These are phyloP conservation scores for Agrochola circellaris DNA, from an alignment of 2,888 invertebrate species.

Conservation along the genomic window DNA sequence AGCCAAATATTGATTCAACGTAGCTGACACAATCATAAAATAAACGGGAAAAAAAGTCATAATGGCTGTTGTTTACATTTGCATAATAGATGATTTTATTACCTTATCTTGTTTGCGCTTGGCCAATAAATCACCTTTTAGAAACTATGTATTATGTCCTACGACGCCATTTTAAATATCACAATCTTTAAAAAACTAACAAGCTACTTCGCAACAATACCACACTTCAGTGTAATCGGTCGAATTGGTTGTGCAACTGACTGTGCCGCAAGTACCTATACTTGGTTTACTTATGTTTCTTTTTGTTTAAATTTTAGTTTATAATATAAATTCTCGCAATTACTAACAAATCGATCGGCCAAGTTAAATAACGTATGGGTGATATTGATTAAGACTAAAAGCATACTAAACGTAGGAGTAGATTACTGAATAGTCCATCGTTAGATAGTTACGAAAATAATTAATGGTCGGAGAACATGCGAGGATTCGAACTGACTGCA, in stretches of 20 bases:
- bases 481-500: slow-evolving; percentile 15
- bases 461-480: slow-evolving; percentile 27
- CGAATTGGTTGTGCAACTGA: background rate
- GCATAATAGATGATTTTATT: slow-evolving; percentile 25
- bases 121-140: slow-evolving; percentile 4
- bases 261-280: background rate
- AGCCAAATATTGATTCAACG: slow-evolving; percentile 19
- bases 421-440: background rate
- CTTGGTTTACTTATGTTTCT: background rate
- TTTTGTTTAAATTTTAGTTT: background rate
- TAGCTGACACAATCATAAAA: slow-evolving; percentile 18
- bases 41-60: slow-evolving; percentile 17
- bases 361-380: background rate
- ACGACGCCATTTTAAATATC: background rate
- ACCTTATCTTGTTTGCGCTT: slow-evolving; percentile 12
- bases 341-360: background rate
- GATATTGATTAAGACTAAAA: slow-evolving; percentile 10
- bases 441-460: slow-evolving; percentile 32
- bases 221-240: background rate
- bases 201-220: background rate
- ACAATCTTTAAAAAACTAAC: background rate
- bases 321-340: background rate
- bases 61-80: slow-evolving; percentile 20
- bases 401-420: background rate
- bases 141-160: background rate